These are phyloP conservation scores for Eretmochelys imbricata DNA, from an alignment of 2,113 vertebrate species.

Conservation along the genomic window DNA sequence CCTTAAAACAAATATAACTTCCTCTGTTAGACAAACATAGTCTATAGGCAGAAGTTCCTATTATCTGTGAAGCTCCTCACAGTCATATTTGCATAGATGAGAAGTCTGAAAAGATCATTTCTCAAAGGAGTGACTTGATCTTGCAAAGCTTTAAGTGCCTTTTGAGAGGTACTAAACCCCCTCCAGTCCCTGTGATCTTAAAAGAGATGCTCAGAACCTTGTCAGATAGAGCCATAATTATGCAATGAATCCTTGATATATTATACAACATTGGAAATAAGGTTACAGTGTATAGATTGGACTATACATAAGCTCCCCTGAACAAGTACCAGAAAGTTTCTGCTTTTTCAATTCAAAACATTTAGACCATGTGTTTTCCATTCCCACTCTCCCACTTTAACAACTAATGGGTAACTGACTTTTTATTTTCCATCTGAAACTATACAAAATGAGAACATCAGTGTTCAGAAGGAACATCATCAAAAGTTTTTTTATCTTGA, in stretches of 20 bases:
- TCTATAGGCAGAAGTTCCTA: background rate
- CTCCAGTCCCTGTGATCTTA: background rate
- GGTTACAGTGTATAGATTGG: background rate
- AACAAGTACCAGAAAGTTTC: background rate
- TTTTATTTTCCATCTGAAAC: background rate
- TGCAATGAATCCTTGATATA: background rate
- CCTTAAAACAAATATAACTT: background rate
- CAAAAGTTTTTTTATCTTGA: background rate
- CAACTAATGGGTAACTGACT: background rate
- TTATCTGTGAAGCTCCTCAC: background rate
- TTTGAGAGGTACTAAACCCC: background rate
- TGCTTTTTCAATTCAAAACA: background rate
- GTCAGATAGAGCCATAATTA: background rate
- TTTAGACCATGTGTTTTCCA: background rate
- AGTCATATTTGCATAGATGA: background rate
- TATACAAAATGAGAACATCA: background rate
- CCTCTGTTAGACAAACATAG: background rate
- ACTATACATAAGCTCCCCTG: background rate
- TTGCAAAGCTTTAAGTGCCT: background rate
- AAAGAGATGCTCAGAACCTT: background rate
- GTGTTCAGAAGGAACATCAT: background rate
- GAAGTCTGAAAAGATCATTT: background rate
- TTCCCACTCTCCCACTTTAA: background rate
- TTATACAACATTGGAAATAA: background rate
- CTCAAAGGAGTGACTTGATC: background rate